A percentile compares a stretch with the other conserved stretches of the same genome.
Conservation (phyloP, 1,140 invertebrate species). For the Neuroterus valhalla region DNA sequence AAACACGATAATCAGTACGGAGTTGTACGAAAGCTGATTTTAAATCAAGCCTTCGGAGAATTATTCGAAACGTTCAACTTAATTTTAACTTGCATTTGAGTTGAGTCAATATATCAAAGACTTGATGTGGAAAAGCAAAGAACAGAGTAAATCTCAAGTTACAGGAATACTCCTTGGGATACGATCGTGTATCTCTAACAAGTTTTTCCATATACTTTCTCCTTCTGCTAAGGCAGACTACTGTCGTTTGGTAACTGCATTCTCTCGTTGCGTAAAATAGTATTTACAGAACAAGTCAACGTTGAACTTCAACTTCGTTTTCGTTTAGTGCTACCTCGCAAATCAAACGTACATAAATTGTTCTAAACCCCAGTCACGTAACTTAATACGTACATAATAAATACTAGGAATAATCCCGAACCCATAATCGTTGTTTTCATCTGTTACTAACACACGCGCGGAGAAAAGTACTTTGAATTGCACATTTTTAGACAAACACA, state of each 20-base stretch:
- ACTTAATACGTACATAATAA: constrained; percentile 11
- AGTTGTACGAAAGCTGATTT: too few relatives aligned
- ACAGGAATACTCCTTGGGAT: neutral
- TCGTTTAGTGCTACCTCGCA: neutral
- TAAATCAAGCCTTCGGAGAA: too few relatives aligned
- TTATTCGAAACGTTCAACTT: too few relatives aligned
- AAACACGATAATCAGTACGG: too few relatives aligned
- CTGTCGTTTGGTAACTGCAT: constrained; percentile 2
- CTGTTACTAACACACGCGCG: neutral
- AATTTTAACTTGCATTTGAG: neutral
- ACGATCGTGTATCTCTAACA: constrained; percentile 7
- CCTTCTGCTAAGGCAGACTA: constrained; percentile 15
- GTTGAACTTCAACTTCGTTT: constrained; percentile 3
- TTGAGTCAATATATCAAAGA: neutral
- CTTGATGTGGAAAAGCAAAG: neutral
- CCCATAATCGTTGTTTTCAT: constrained; percentile 1
- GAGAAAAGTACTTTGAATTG: neutral
- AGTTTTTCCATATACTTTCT: constrained; percentile 11
- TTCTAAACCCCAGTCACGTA: neutral
- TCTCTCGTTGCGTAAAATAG: constrained; percentile 11
- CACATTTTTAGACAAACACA: too few relatives aligned
- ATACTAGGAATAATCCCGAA: neutral
- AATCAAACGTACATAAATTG: neutral
- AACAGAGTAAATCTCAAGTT: neutral
- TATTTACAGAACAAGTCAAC: neutral